Evolutionary conservation across 2,888 invertebrate species (phyloP).

Genomic region (Callyntrura guangdongensis): DNA sequence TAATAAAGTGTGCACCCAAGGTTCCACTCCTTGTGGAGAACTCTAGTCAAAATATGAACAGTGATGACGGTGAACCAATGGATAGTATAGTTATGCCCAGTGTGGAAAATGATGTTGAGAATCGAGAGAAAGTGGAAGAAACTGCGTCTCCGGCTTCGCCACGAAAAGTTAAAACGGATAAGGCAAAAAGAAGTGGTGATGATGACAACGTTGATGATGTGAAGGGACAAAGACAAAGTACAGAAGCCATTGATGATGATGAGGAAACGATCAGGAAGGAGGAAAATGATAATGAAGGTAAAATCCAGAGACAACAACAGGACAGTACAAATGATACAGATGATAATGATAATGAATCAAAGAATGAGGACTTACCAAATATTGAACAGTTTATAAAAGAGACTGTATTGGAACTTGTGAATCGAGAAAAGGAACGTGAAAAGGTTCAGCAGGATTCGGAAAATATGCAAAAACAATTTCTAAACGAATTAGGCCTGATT

Average conservation of each 20-base stretch:
- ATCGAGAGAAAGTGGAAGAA: background rate
- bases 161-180: background rate
- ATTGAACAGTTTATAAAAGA: conserved; percentile 79
- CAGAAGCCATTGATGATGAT: background rate
- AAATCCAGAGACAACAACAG: conserved; percentile 65
- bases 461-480: conserved; percentile 78
- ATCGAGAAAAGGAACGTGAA: conserved; percentile 67
- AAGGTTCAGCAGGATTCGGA: conserved; percentile 60
- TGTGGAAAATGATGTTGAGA: background rate
- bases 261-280: conserved; percentile 8
- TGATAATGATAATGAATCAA: conserved; percentile 56
- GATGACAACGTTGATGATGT: conserved; percentile 7
- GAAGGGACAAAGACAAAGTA: background rate
- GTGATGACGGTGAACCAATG: conserved; percentile 15
- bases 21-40: background rate
- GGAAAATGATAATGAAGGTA: conserved; percentile 66
- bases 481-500: conserved; percentile 79
- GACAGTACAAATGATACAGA: conserved; percentile 61
- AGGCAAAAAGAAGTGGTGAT: background rate
- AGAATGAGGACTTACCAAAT: conserved; percentile 76
- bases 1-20: conserved; percentile 66
- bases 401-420: conserved; percentile 77
- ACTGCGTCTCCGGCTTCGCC: background rate
- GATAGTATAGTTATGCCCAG: conserved; percentile 41
- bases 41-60: conserved; percentile 44